phyloP scores from a whole-genome alignment of 2,113 vertebrate species.

The Oceanites oceanicus region DNA sequence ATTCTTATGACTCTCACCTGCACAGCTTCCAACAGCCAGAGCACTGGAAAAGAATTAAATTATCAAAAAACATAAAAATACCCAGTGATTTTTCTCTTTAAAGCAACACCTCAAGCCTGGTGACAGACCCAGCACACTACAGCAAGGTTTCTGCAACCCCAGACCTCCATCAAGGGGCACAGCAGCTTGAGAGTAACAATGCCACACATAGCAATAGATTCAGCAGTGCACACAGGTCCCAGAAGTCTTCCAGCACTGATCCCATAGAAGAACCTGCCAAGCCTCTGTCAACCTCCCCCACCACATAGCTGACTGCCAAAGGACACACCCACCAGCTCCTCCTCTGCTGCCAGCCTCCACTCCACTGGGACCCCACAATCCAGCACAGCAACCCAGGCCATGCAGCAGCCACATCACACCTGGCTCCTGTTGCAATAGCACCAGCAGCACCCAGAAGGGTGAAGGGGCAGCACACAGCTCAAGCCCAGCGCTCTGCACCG shows the following conservation, averaged over 20 bases:
- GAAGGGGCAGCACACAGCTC: rapidly evolving
- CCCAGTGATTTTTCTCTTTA: background rate
- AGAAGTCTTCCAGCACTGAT: background rate
- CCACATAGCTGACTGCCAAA: rapidly evolving
- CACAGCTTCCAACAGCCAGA: background rate
- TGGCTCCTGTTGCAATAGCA: background rate
- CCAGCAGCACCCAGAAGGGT: background rate
- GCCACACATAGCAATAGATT: background rate
- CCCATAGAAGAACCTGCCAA: rapidly evolving
- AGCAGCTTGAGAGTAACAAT: rapidly evolving
- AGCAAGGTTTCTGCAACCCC: background rate
- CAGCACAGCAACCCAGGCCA: rapidly evolving
- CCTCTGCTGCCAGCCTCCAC: rapidly evolving
- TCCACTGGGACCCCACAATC: rapidly evolving
- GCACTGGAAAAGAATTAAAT: background rate
- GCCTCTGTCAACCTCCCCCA: rapidly evolving
- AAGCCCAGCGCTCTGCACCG: rapidly evolving
- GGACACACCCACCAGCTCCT: background rate
- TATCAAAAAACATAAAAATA: rapidly evolving
- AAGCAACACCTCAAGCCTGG: background rate
- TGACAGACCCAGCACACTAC: background rate
- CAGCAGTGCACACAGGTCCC: background rate
- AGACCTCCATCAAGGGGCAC: background rate
- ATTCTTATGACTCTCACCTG: background rate
- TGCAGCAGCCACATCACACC: background rate